Evolutionary conservation across 2,797 vertebrate genomes (phyloP).

Genomic region (Onychomys arenicola): DNA sequence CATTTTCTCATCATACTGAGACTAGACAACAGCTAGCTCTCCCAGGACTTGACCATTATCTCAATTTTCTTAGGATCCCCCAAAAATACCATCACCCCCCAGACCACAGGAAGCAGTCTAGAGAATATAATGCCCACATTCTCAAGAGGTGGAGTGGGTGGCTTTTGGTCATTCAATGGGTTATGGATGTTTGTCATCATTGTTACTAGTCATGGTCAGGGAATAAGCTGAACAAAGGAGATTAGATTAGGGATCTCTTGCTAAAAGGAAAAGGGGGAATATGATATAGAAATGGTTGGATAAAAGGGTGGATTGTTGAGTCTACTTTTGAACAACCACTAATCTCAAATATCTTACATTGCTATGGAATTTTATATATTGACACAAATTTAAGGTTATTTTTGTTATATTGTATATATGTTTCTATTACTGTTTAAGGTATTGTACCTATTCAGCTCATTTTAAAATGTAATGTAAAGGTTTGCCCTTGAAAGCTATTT

Average conservation of each 20-base stretch:
- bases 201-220: background rate
- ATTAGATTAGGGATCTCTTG: background rate
- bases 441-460: too few relatives aligned
- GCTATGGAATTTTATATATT: background rate
- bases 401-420: background rate
- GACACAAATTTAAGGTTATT: background rate
- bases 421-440: too few relatives aligned
- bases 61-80: background rate
- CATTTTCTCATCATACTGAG: background rate
- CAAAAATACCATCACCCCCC: background rate
- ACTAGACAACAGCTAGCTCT: background rate
- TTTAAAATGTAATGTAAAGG: too few relatives aligned
- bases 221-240: background rate
- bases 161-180: background rate
- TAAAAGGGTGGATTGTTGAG: background rate
- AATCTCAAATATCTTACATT: background rate
- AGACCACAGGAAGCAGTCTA: background rate
- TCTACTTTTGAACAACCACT: background rate
- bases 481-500: too few relatives aligned
- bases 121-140: background rate
- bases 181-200: too few relatives aligned
- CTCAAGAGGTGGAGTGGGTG: background rate
- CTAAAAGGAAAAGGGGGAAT: background rate
- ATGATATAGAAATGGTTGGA: background rate
- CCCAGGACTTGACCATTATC: background rate